Conservation (phyloP, 2,113 vertebrate species). For the Strigops habroptila region DNA sequence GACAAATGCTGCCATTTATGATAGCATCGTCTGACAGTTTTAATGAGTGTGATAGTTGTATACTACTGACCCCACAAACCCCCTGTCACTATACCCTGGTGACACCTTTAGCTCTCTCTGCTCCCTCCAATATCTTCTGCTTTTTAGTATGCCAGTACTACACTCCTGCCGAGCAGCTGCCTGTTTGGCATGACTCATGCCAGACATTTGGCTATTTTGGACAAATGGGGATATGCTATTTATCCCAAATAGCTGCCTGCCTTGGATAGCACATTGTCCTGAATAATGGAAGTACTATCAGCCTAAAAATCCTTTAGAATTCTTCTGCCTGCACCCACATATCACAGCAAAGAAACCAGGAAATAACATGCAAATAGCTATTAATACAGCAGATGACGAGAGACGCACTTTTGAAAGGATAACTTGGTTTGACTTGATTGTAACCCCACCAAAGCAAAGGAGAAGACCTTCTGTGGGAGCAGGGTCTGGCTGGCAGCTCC, state of each 20-base stretch:
- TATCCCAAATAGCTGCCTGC: conserved; percentile 51
- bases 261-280: conserved; percentile 32
- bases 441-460: not conserved
- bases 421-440: not conserved
- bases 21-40: not conserved
- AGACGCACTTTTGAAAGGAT: not conserved
- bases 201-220: conserved; percentile 57
- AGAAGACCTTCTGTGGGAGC: not conserved
- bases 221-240: conserved; percentile 45
- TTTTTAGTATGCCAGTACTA: conserved; percentile 12
- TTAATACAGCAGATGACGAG: conserved; percentile 1
- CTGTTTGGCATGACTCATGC: conserved; percentile 28
- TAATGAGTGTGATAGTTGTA: not conserved
- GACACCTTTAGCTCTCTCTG: conserved; percentile 32
- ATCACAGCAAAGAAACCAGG: conserved; percentile 17
- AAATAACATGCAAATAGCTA: conserved; percentile 12
- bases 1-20: not conserved
- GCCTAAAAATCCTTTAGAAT: conserved; percentile 56
- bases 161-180: not conserved
- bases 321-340: conserved; percentile 13
- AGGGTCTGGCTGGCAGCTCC: not conserved
- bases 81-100: not conserved
- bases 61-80: not conserved
- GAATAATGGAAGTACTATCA: conserved; percentile 36
- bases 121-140: not conserved